Percentiles rank a stretch among this genome's conserved stretches.
Evolutionary conservation across 2,797 vertebrate genomes (phyloP).

Genomic region (Sarcoramphus papa): DNA sequence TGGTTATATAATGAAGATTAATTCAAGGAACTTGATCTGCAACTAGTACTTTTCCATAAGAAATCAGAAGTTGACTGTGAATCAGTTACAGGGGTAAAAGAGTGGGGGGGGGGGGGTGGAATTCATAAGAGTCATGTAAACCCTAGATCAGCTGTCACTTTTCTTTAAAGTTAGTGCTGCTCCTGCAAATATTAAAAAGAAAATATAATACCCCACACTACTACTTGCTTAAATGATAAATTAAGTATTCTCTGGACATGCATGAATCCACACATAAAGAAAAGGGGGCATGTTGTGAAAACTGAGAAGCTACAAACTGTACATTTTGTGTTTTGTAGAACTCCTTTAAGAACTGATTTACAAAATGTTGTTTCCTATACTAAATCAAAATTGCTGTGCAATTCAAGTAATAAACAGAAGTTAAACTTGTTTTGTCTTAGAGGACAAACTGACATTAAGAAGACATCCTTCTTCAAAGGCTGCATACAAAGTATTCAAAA

Average conservation of each 20-base stretch:
- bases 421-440: neutral
- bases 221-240: neutral
- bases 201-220: neutral
- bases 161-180: neutral
- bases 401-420: neutral
- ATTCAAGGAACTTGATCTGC: neutral
- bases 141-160: neutral
- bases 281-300: neutral
- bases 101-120: no score
- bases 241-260: neutral
- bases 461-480: neutral
- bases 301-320: neutral
- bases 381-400: neutral
- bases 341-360: neutral
- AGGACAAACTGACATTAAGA: neutral
- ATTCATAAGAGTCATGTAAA: neutral
- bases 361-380: neutral
- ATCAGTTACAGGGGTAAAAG: neutral
- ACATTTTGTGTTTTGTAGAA: neutral
- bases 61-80: neutral
- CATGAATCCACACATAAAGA: neutral
- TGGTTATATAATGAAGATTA: neutral
- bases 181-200: neutral
- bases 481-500: neutral
- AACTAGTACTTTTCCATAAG: neutral